Conservation (phyloP, 2,113 vertebrate genomes). For the Tautogolabrus adspersus region DNA sequence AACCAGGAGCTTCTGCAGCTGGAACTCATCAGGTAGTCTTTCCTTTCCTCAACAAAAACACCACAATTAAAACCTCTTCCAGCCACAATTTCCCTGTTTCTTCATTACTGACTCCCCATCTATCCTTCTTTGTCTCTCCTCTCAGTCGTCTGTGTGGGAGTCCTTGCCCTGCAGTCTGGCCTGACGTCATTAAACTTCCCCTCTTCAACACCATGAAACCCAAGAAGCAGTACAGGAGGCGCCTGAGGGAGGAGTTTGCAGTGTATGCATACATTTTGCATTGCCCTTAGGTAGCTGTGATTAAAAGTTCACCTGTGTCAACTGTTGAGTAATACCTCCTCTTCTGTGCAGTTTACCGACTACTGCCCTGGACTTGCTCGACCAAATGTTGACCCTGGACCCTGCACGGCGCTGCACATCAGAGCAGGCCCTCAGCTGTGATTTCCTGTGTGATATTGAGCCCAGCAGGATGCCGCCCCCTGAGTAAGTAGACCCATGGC, state of each 20-base stretch:
- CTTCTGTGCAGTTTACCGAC: constrained; percentile 86
- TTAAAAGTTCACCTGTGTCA: not conserved
- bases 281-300: not conserved
- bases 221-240: constrained; percentile 97
- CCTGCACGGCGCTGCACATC: constrained; percentile 94
- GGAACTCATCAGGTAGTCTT: constrained; percentile 93
- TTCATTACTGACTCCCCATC: not conserved
- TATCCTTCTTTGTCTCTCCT: constrained; percentile 8
- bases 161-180: constrained; percentile 97
- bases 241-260: constrained; percentile 95
- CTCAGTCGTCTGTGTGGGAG: constrained; percentile 94
- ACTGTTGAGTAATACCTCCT: constrained; percentile 21
- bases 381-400: constrained; percentile 98
- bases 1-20: constrained; percentile 98
- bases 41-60: not conserved
- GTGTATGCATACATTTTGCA: constrained; percentile 82
- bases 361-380: constrained; percentile 92
- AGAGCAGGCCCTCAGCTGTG: constrained; percentile 92
- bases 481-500: constrained; percentile 87
- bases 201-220: constrained; percentile 99
- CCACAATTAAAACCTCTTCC: not conserved
- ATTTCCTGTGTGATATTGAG: constrained; percentile 94
- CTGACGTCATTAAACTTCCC: constrained; percentile 97
- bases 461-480: constrained; percentile 96
- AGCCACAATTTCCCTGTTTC: not conserved